Conservation (phyloP, 1,140 invertebrate genomes). For the Papilio polyxenes region DNA sequence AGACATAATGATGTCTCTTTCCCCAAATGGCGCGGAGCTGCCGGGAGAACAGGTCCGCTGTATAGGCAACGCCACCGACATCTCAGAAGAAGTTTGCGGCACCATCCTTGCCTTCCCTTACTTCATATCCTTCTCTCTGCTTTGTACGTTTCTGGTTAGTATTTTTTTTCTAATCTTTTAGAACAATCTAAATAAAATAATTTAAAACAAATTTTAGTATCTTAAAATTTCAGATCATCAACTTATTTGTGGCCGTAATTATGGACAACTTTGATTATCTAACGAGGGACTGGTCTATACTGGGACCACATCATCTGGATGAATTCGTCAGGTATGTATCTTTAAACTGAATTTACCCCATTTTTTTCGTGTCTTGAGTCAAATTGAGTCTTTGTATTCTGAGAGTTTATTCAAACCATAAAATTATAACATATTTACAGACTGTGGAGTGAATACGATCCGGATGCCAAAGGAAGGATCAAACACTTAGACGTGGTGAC, state of each 20-base stretch:
- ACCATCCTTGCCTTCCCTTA: slow-evolving; percentile 64
- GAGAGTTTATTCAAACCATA: too few relatives aligned
- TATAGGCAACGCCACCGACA: slow-evolving; percentile 43
- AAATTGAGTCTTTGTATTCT: too few relatives aligned
- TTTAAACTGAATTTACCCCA: too few relatives aligned
- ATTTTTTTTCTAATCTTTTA: neutral
- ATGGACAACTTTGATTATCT: slow-evolving; percentile 99
- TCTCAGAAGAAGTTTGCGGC: slow-evolving; percentile 52
- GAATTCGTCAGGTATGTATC: slow-evolving; percentile 98
- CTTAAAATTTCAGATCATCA: slow-evolving; percentile 96
- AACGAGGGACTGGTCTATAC: slow-evolving; percentile 99
- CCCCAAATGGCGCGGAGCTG: slow-evolving; percentile 56
- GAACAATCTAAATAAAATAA: neutral
- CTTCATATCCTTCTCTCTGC: slow-evolving; percentile 72
- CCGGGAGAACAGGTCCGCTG: slow-evolving; percentile 54
- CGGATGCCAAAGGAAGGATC: slow-evolving; percentile 98
- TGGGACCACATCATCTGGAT: slow-evolving; percentile 99
- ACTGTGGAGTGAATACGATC: slow-evolving; percentile 99
- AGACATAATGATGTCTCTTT: slow-evolving; percentile 74
- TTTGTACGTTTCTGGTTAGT: slow-evolving; percentile 73
- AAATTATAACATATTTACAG: slow-evolving; percentile 53
- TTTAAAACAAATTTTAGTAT: neutral
- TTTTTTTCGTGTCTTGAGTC: too few relatives aligned
- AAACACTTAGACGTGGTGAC: slow-evolving; percentile 99
- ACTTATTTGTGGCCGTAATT: slow-evolving; percentile 99